phyloP scores from a whole-genome alignment of 2,888 invertebrate species.

The Patella ulyssiponensis region DNA sequence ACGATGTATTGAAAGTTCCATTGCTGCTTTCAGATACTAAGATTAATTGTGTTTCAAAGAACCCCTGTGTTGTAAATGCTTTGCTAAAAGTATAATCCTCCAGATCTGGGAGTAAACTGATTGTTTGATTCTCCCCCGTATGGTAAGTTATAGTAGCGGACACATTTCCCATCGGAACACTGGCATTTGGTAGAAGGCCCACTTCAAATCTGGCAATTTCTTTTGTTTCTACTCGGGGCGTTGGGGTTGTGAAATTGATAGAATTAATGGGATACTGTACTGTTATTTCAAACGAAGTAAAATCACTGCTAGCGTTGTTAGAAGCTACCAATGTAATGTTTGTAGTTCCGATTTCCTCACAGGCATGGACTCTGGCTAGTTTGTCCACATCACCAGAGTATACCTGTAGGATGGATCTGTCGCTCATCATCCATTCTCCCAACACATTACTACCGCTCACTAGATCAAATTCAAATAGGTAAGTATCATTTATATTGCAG shows the following conservation, averaged over 20 bases:
- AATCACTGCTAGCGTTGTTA: conserved; percentile 14
- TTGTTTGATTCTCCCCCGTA: neutral
- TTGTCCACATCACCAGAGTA: conserved; percentile 12
- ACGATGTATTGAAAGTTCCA: neutral
- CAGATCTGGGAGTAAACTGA: neutral
- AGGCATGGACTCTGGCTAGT: conserved; percentile 9
- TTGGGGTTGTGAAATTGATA: neutral
- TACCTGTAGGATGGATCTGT: conserved; percentile 9
- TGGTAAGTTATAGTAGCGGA: neutral
- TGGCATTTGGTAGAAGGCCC: neutral
- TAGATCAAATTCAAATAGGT: neutral
- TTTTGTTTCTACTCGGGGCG: neutral
- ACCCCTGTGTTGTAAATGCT: conserved; percentile 5
- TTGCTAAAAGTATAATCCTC: neutral
- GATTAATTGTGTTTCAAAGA: neutral
- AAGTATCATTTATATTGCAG: conserved; percentile 15
- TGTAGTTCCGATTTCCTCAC: neutral
- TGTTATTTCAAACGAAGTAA: conserved; percentile 14
- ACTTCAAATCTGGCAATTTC: neutral
- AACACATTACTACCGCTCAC: conserved; percentile 12
- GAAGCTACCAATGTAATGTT: conserved; percentile 20
- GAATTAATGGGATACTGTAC: conserved; percentile 19
- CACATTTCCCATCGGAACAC: conserved; percentile 19
- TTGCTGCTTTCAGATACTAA: conserved; percentile 5
- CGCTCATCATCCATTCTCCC: conserved; percentile 22